Evolutionary conservation across 1,140 invertebrate species (phyloP), one percentile per base, ranked within the genome.

Genomic region (Leptopilina boulardi): DNA sequence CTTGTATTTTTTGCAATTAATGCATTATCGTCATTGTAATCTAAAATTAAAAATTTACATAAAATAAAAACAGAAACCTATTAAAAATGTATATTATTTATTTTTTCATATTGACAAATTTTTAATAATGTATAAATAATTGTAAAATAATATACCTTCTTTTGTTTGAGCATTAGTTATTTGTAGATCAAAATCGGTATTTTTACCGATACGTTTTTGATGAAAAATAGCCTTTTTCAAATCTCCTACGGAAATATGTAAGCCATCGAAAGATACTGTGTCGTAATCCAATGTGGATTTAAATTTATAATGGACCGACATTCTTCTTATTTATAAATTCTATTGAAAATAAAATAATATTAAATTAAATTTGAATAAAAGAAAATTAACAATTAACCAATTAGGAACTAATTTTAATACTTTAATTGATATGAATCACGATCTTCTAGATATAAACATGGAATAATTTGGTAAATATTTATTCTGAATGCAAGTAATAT

Each of bases 231-330:
- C 94, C 86, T 97, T 96, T 91, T 99, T 99, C 71, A 99, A 92
- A 89, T 99, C 98, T 21, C 94, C 95, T 80, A 99, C 95, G 59
- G 97, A 98, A 86, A 99, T 99, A 88, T 98, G 96, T 38, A 99
- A 92, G 56, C 98, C 98, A 94, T 99, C 98, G 89, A 99, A 99
- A 21, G 96, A 98, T 59, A 99, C 95, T 4, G 98, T 98, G 88
- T 99, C 97, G 92, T 96, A 98, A 87, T 98, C 96, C 83, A 98
- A 93, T 71, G 96, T 95, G 84, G 97, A 98, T 92, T 99, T 99
- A 89, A 99, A 99, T 91, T 99, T 99, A 91, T 99, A 99, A 91
- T 99, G 98, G 77, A 99, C 97, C 84, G 97, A 99, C 95, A 98
- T 98, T 85, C 89, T 87, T 77, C 71, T 51, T 84, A 75, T 71